Evolutionary conservation across 2,888 invertebrate genomes (phyloP).

Genomic region (Arctia plantaginis): DNA sequence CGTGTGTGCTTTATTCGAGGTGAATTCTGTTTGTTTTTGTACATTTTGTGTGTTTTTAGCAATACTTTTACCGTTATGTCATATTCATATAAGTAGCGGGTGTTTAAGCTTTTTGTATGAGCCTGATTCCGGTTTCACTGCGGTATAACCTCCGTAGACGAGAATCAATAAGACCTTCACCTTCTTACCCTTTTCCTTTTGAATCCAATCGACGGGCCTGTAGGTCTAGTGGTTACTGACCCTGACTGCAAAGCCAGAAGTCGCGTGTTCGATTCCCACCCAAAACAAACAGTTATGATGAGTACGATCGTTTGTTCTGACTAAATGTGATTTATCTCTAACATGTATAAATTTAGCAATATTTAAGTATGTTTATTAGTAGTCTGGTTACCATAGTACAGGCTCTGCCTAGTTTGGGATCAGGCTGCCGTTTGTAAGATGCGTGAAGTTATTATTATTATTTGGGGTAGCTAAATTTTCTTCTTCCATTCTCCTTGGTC

Average conservation of each 20-base stretch:
- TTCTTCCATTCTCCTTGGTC: too few species aligned
- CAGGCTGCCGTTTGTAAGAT: too few species aligned
- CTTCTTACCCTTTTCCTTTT: background rate
- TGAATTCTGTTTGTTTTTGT: constrained; percentile 16
- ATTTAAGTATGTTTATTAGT: too few species aligned
- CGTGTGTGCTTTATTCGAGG: constrained; percentile 16
- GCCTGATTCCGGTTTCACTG: background rate
- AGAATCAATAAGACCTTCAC: background rate
- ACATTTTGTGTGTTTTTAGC: constrained; percentile 17
- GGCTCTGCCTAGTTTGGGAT: too few species aligned
- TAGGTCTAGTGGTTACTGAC: background rate
- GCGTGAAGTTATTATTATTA: too few species aligned
- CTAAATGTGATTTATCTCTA: too few species aligned
- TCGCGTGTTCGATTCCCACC: too few species aligned
- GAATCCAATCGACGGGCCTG: background rate
- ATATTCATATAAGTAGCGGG: constrained; percentile 1
- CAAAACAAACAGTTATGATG: too few species aligned
- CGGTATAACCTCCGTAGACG: background rate
- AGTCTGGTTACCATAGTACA: too few species aligned
- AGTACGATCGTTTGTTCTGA: too few species aligned
- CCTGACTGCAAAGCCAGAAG: background rate
- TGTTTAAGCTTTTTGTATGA: background rate
- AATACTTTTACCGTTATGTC: constrained; percentile 8
- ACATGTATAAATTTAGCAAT: too few species aligned
- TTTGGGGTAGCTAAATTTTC: too few species aligned